phyloP scores from a whole-genome alignment of 1,140 invertebrate genomes.

The Drosophila oshimai region DNA sequence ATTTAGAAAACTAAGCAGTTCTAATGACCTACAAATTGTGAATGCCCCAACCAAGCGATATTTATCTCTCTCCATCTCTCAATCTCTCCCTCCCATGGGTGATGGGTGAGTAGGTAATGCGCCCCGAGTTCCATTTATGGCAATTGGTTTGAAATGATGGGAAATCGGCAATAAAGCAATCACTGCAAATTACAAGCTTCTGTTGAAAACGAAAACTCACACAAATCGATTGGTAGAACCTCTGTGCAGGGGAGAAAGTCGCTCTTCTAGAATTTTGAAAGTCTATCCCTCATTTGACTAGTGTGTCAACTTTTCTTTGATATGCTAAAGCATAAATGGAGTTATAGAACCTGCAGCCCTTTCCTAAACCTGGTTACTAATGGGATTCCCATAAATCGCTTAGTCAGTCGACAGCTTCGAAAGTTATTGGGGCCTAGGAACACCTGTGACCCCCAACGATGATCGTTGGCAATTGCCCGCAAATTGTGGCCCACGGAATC shows the following conservation, averaged over 20 bases:
- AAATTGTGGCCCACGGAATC: constrained; percentile 10
- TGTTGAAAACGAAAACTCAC: constrained; percentile 62
- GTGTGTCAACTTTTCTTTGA: background rate
- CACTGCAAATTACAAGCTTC: constrained; percentile 63
- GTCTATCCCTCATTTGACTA: background rate
- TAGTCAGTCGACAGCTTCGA: background rate
- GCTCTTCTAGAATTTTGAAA: constrained; percentile 15
- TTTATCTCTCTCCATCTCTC: too few relatives aligned
- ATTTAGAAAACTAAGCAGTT: constrained; percentile 63
- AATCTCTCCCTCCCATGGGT: too few relatives aligned
- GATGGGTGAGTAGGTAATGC: constrained; percentile 9
- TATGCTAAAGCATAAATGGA: too few relatives aligned
- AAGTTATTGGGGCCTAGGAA: constrained; percentile 15
- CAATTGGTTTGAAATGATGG: constrained; percentile 46
- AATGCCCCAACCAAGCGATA: constrained; percentile 6
- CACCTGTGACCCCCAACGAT: constrained; percentile 42
- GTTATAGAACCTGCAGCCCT: too few relatives aligned
- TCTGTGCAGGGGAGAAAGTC: constrained; percentile 9
- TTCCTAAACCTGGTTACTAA: constrained; percentile 12
- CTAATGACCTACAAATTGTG: constrained; percentile 68
- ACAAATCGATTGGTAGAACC: constrained; percentile 2
- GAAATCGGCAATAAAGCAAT: constrained; percentile 55
- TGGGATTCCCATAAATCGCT: constrained; percentile 28
- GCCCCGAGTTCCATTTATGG: constrained; percentile 33
- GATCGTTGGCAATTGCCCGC: constrained; percentile 23